Base-by-base conservation (phyloP, 2,113 vertebrate genomes). In the Monopterus albus region DNA sequence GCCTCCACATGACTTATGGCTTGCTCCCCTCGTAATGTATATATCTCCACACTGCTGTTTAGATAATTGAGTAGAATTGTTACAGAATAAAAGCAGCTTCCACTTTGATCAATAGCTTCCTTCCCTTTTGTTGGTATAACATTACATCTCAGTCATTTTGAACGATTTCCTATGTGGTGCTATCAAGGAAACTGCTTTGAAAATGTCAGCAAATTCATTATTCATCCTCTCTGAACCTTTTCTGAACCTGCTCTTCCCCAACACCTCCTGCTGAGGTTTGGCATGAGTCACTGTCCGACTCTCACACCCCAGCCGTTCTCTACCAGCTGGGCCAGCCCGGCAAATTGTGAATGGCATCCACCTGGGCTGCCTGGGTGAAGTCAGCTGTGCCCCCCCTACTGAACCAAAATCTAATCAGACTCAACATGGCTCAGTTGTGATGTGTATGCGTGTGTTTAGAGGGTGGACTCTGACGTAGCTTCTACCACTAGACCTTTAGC, bases 201-300 rank as follows among this genome's bases (percentile, higher is more conserved):
- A 73, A 77, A 66, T 58, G 59, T 77, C 64, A 65, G 17, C 17
- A 42, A 35, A 43, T 57, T 0, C 28, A 43, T 43, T 20, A 66
- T 47, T 57, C 15, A 60, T 46, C 18, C 23, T 15, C 9, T 23
- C 20, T 0, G 0, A 31, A 31, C 21, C 3, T 6, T 55, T 46
- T 4, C 21, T 7, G 11, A 20, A 45, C n/a, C n/a, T n/a, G n/a
- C n/a, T n/a, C n/a, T n/a, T n/a, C n/a, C n/a, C n/a, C n/a, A n/a
- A n/a, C n/a, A 21, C 23, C 18, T 25, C 28, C 38, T 49, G 55
- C 35, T 38, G 45, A 40, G 52, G 52, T 28, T 35, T 33, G 38
- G 55, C 43, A 23, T 57, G 57, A 68, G 69, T 73, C 70, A 68
- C 26, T 0, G 33, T 52, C 70, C 29, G 6, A 50, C 57, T 70